These are phyloP conservation scores for Ceuthmochares aereus DNA, from an alignment of 2,113 vertebrate genomes.

Conservation along the genomic window DNA sequence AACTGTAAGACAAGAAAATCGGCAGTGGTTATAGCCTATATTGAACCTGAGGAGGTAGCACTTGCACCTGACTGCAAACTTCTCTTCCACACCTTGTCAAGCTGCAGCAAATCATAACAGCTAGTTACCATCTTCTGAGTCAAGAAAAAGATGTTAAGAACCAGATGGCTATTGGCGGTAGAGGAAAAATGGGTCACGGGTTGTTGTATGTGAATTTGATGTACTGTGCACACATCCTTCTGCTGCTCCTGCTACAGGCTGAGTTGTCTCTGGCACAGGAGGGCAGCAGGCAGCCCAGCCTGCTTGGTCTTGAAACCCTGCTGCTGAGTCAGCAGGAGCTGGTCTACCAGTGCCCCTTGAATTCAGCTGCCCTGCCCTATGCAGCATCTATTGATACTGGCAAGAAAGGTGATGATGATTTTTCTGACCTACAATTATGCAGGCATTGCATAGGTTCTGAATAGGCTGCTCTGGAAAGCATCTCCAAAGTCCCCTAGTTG, in stretches of 20 bases:
- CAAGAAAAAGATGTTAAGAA: background rate
- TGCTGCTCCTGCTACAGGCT: background rate
- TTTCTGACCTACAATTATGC: background rate
- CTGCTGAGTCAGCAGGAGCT: background rate
- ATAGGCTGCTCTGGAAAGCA: background rate
- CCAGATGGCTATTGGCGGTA: background rate
- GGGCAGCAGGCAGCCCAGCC: background rate
- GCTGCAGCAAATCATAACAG: background rate
- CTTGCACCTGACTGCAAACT: background rate
- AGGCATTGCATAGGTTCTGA: background rate
- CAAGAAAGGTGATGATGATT: background rate
- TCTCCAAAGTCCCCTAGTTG: background rate
- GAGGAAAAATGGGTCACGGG: background rate
- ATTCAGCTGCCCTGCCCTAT: background rate
- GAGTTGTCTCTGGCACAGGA: background rate
- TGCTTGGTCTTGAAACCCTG: background rate
- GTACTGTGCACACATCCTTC: rapidly evolving
- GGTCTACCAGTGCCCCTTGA: background rate
- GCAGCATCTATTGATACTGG: background rate
- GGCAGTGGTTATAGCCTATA: background rate
- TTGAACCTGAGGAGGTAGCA: background rate
- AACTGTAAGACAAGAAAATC: background rate
- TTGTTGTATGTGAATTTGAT: rapidly evolving
- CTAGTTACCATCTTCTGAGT: background rate
- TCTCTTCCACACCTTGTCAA: background rate